Base-by-base conservation (phyloP, 2,113 vertebrate species). In the Strix uralensis region DNA sequence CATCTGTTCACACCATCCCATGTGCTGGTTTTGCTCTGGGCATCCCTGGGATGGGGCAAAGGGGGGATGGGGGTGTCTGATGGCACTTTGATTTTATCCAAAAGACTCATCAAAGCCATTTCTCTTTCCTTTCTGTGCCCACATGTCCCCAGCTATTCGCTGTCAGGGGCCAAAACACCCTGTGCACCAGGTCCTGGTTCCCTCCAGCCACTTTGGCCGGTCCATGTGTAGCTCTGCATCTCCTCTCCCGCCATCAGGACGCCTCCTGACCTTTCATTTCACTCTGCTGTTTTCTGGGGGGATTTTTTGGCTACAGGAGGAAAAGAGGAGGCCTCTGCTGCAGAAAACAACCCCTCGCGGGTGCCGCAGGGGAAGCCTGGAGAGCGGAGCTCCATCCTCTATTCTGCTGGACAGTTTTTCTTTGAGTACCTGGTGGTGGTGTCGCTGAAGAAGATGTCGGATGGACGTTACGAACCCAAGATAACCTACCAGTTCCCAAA, bases 401-500 rank as follows among this genome's bases (percentile, higher is more conserved):
- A 96, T 19, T 91, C 94, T 36, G 98, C 98, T 7, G 98, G 99
- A 1, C 99, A 99, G 97, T 99, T 99, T 91, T 99, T 99, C 98
- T 99, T 99, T 5, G 99, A 99, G 96, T 99, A 99, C 87, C 98
- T 99, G 80, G 98, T 99, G 65, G 99, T 99, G 94, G 99, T 99
- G 95, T 99, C 99, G 0, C 98, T 99, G 25, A 99, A 98, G 97
- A 98, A 95, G 74, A 97, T 36, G 26, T 91, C 96, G 1, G 97
- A 97, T 11, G 94, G 92, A 34, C 94, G 4, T 54, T 99, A 99
- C 3, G 98, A 99, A 61, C 99, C 99, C 47, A 98, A 98, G 49
- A 99, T 99, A 97, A 98, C 98, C 72, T 99, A 99, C 96, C 99
- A 99, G 97, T 99, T 99, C 95, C 99, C 99, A 27, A 99, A 99